phyloP scores from a whole-genome alignment of 2,113 vertebrate genomes.

The Ginglymostoma cirratum region DNA sequence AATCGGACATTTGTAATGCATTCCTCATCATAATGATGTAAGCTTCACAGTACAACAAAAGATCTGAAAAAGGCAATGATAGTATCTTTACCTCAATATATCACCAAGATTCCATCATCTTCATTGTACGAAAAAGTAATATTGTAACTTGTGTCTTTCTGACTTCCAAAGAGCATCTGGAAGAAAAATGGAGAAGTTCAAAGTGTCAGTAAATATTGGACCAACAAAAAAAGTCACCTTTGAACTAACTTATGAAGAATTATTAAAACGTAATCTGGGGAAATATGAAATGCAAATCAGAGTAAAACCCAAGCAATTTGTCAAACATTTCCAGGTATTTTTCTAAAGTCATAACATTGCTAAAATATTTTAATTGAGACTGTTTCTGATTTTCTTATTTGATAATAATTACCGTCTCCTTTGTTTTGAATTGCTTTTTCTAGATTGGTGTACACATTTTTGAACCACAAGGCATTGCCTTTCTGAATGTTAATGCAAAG shows the following conservation, averaged over 20 bases:
- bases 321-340: constrained; percentile 77
- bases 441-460: constrained; percentile 76
- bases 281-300: constrained; percentile 82
- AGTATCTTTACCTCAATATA: background rate
- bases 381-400: background rate
- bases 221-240: constrained; percentile 80
- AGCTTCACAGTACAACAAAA: background rate
- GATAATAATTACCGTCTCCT: background rate
- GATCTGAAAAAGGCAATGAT: background rate
- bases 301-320: constrained; percentile 74
- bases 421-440: constrained; percentile 40
- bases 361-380: background rate
- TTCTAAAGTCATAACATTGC: background rate
- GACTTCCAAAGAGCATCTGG: constrained; percentile 69
- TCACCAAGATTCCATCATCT: background rate
- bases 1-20: background rate
- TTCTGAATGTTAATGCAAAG: constrained; percentile 66
- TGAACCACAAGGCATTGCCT: constrained; percentile 71
- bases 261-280: constrained; percentile 71
- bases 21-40: background rate
- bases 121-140: background rate
- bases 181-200: constrained; percentile 83
- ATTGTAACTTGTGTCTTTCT: constrained; percentile 25
- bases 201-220: constrained; percentile 72
- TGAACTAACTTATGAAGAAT: constrained; percentile 81